Evolutionary conservation across 2,888 invertebrate genomes (phyloP), one percentile per base, ranked within the genome.

Genomic region (Gymnoscelis rufifasciata): DNA sequence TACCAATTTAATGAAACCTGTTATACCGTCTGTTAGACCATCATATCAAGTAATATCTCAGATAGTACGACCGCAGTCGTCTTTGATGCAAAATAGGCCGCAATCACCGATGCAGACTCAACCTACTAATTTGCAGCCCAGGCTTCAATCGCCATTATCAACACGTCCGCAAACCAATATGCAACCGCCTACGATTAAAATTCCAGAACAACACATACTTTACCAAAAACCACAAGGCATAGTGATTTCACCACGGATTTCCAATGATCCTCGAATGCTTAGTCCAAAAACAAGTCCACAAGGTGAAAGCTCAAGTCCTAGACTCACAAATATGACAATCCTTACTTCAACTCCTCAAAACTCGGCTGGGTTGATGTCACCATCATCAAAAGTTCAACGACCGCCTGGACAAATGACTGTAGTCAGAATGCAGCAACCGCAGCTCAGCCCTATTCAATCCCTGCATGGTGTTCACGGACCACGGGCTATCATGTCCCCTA

Each of bases 141-240:
- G 31, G 19, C 40, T 26, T 13, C 40, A 40, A 19, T 31, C 39
- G 30, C 19, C 31, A 6, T 15, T 40, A 14, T 30, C 31, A 12
- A n/a, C 38, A 30, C 75, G 83, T 47, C 78, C 74, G 26, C 62
- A 80, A 45, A 42, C 80, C 6, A 90, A 84, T 53, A 87, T 91
- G 74, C 92, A 92, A 61, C 89, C 92, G 8, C 89, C 93, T 3
- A 91, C 92, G 0, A 92, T 92, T 10, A 92, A 91, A 60, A 90
- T 92, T 59, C 92, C 93, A 2, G 91, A 91, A 30, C 78, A 82
- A 39, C 88, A 89, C 57, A 73, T 88, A 47, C 57, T 87, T 24
- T 88, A 88, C 60, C 88, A 84, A 60, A 88, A 88, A 64, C 71
- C 75, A 59, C 88, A 65, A 66, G 89, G 72, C 13, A 89, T 82